Evolutionary conservation across 2,888 invertebrate species (phyloP), one percentile per base, ranked within the genome.

Genomic region (Aspidiotus destructor): DNA sequence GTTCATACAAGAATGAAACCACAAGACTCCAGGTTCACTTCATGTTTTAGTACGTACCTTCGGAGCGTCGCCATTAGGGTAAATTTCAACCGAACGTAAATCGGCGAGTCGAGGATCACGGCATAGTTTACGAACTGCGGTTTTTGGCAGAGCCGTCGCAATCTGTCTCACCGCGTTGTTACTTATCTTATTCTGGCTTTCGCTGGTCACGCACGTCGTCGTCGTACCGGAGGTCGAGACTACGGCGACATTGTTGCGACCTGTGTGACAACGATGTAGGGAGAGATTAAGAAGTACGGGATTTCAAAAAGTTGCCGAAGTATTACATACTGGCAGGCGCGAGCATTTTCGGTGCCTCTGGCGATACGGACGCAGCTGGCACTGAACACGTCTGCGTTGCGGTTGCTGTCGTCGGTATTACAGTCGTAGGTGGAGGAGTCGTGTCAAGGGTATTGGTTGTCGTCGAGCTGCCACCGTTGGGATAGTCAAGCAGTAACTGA

Each of bases 401-500:
- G 8, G 67, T 67, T 5, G 67, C 67, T 15, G 67, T 67, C 13
- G 61, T 61, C 8, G 58, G 58, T 8, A 41, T 40, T 28, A 41
- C 40, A 6, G 41, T 15, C 17, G 13, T 11, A 52, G 48, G 11
- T 15, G 52, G 16, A 10, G 62, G 16, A 17, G 62, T n/a, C 16
- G 62, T 55, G 10, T 17, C 54, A 6, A 53, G 17, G 10, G 41
- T 40, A 13, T 44, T 41, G 42, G 28, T 13, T 15, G 40, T 57
- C 15, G 42, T 69, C 55, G 69, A 52, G 10, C 41, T 42, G 52
- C 57, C 60, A 75, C 88, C 85, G 80, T 91, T 91, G 42, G 95
- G 94, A 80, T 90, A 97, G 79, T 98, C 97, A 73, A 99, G 84
- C 73, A 99, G 81, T 74, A 97, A 81, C 79, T 94, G 92, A 71